Evolutionary conservation across 2,797 vertebrate species (phyloP).

Genomic region (Squalus acanthias): DNA sequence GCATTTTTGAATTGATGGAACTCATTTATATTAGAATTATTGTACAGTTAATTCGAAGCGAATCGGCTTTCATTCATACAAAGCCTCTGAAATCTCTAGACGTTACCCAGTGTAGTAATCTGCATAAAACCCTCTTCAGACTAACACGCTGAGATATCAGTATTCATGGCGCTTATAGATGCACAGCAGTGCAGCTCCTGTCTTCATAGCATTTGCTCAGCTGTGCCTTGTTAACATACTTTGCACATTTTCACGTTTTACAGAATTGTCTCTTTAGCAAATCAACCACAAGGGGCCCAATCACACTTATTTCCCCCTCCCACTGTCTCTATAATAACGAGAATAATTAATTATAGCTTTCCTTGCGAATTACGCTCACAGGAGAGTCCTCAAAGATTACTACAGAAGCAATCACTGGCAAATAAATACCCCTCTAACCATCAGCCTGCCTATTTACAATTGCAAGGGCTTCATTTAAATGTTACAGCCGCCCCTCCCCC

Average conservation of each 20-base stretch:
- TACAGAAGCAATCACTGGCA: not conserved
- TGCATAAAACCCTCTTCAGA: not conserved
- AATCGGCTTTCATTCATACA: not conserved
- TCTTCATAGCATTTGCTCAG: not conserved
- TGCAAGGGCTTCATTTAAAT: not conserved
- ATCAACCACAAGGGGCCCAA: not conserved
- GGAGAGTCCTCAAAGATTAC: not conserved
- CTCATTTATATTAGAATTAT: not conserved
- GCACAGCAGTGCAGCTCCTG: not conserved
- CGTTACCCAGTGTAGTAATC: not conserved
- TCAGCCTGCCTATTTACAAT: not conserved
- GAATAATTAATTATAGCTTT: conserved; percentile 16
- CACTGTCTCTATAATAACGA: conserved; percentile 10
- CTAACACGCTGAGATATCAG: not conserved
- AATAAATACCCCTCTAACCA: not conserved
- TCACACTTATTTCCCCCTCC: not conserved
- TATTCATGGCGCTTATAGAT: not conserved
- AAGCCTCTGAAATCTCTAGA: not conserved
- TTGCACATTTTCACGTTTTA: not conserved
- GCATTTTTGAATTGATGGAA: not conserved
- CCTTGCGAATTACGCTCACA: not conserved
- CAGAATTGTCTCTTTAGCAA: conserved; percentile 11
- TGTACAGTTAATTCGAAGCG: not conserved
- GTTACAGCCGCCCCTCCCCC: not conserved
- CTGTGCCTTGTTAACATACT: not conserved